Base-by-base conservation (phyloP, 2,888 invertebrate species). In the Dione vanillae region DNA sequence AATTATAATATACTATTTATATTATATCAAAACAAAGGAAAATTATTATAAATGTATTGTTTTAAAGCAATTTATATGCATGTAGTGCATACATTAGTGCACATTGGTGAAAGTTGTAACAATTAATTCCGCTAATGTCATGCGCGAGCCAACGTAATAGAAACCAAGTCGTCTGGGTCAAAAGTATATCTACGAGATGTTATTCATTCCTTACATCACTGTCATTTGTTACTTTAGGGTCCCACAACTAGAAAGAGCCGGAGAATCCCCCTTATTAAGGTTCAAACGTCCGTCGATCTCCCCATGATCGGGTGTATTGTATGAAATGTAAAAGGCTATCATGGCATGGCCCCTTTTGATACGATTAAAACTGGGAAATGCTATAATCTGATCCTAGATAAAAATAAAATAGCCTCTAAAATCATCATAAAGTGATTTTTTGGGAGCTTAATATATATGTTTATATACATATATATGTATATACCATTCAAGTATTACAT, bases 71-170 rank as follows among this genome's bases (percentile, higher is more conserved):
- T 37, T n/a, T 19, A 19, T 9, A 37, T 64, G 47, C 16, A 47
- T 43, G 16, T 62, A 62, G 1, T 45, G 37, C 37, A 14, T 16
- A 40, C 37, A 14, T 49, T 16, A 49, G 35, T 49, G 37, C 64
- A 64, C 64, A 51, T 64, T 45, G 40, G 64, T 49, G 64, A 64
- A 64, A 64, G 64, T 64, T 51, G 20, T 51, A 49, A 64, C 49
- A 64, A 64, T 51, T 49, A 64, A 64, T 49, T 19, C 47, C 19
- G 6, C 9, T 64, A 49, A 64, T 49, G 64, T 64, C 64, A 27
- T 14, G 10, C 61, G 64, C 64, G 19, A 64, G 40, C 40, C 37
- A 45, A 51, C 49, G 40, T 51, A 64, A 49, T 51, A 64, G 64
- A 64, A 64, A 64, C 64, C 20, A 49, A 64, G 49, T 43, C 45